A percentile compares a stretch with the other conserved stretches of the same genome.
Evolutionary conservation across 2,113 vertebrate species (phyloP).

Genomic region (Holacanthus passer): DNA sequence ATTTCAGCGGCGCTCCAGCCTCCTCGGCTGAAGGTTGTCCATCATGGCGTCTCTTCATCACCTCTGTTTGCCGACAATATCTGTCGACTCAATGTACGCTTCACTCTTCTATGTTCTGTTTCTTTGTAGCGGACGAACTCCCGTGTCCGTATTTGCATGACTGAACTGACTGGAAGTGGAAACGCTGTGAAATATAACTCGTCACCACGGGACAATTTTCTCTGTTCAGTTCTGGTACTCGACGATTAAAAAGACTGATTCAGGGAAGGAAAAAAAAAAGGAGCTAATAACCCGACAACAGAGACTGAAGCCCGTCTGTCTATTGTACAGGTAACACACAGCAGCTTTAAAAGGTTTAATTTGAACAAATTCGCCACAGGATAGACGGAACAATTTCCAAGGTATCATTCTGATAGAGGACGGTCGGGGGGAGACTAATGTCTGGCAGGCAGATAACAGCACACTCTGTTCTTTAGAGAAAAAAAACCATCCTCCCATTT

Average conservation of each 20-base stretch:
- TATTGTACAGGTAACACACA: conserved; percentile 49
- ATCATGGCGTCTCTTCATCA: too few species aligned
- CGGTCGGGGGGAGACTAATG: conserved; percentile 39
- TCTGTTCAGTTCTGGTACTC: background rate
- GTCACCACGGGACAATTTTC: background rate
- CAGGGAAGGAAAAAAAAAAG: background rate
- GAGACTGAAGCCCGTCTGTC: conserved; percentile 4
- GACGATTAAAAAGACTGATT: conserved; percentile 1
- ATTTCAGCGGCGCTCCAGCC: too few species aligned
- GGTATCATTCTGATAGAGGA: conserved; percentile 41
- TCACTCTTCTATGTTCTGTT: background rate
- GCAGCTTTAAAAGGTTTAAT: conserved; percentile 61
- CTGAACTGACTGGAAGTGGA: background rate
- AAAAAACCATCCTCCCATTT: conserved; percentile 62
- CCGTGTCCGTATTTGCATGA: background rate
- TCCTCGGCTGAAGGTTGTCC: too few species aligned
- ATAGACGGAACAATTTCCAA: conserved; percentile 62
- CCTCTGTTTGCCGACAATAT: too few species aligned
- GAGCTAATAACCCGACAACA: conserved; percentile 12
- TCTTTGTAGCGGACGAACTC: background rate
- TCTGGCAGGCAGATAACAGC: conserved; percentile 68
- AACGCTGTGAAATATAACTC: background rate
- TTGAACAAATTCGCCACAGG: conserved; percentile 65
- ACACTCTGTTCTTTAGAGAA: conserved; percentile 61
- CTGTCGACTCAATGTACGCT: too few species aligned